A percentile compares a stretch with the other conserved stretches of the same genome.
These are phyloP conservation scores for Ovis canadensis DNA, from an alignment of 2,113 vertebrate genomes.

Conservation along the genomic window DNA sequence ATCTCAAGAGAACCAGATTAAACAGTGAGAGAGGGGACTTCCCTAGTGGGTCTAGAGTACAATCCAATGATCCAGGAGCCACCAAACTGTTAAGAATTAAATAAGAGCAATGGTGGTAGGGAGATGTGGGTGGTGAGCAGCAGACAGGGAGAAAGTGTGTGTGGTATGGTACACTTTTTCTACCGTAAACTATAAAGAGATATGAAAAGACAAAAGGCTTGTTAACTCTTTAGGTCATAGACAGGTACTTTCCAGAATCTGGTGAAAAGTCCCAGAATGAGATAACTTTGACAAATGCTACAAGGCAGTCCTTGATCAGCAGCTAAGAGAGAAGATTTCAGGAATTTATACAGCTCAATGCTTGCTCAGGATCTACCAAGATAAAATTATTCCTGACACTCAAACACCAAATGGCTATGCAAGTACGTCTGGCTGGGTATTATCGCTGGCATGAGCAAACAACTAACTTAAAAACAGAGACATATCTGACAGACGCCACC, in stretches of 20 bases:
- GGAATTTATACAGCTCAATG: neutral
- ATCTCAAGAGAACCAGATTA: neutral
- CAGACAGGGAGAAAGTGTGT: neutral
- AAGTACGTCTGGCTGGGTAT: neutral
- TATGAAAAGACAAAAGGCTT: neutral
- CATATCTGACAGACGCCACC: neutral
- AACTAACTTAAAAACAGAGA: neutral
- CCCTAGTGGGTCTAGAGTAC: neutral
- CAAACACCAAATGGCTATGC: neutral
- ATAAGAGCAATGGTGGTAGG: fast-evolving
- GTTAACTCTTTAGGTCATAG: neutral
- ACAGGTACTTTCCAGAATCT: neutral
- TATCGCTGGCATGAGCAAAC: neutral
- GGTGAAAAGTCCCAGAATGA: neutral
- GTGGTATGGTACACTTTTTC: neutral
- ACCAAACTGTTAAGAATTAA: neutral
- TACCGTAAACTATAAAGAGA: neutral
- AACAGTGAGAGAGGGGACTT: neutral
- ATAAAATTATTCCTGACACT: neutral
- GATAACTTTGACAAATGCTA: neutral
- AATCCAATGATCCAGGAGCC: neutral
- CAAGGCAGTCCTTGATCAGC: neutral
- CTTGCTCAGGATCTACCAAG: neutral
- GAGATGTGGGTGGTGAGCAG: neutral
- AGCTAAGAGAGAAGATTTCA: neutral